phyloP scores from a whole-genome alignment of 1,140 invertebrate genomes.

The Penaeus indicus region DNA sequence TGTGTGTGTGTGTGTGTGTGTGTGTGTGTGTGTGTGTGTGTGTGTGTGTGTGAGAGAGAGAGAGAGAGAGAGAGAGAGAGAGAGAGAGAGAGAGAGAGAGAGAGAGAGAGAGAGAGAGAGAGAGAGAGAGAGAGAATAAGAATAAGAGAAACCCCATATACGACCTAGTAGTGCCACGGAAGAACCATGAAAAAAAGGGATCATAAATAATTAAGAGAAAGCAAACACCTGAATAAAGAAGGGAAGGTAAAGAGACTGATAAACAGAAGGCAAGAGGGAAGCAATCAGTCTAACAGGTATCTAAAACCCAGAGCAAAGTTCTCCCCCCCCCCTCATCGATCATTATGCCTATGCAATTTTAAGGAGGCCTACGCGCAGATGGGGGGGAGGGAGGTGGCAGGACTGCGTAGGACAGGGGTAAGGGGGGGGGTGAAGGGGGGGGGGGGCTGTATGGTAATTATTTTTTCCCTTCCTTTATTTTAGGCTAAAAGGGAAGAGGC shows the following conservation, averaged over 20 bases:
- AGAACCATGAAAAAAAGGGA: too few relatives aligned
- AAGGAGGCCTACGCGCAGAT: conserved; percentile 27
- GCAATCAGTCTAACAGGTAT: conserved; percentile 32
- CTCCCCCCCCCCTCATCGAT: conserved; percentile 4
- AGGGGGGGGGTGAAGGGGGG: neutral
- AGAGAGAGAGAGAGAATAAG: too few relatives aligned
- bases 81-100: neutral
- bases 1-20: too few relatives aligned
- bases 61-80: neutral
- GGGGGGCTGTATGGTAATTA: neutral
- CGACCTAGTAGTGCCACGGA: too few relatives aligned
- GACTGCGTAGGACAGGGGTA: neutral
- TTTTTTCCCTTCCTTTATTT: too few relatives aligned
- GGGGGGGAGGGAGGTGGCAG: neutral
- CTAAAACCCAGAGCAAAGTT: neutral
- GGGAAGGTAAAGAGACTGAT: too few relatives aligned
- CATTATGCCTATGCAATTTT: conserved; percentile 55
- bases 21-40: too few relatives aligned
- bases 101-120: neutral
- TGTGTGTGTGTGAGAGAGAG: too few relatives aligned
- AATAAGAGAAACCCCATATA: too few relatives aligned
- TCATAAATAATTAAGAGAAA: too few relatives aligned
- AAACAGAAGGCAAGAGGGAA: neutral
- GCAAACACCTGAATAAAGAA: too few relatives aligned
- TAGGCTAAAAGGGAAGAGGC: too few relatives aligned